These are phyloP conservation scores for Thumatha senex DNA, from an alignment of 2,888 invertebrate species.

Conservation along the genomic window DNA sequence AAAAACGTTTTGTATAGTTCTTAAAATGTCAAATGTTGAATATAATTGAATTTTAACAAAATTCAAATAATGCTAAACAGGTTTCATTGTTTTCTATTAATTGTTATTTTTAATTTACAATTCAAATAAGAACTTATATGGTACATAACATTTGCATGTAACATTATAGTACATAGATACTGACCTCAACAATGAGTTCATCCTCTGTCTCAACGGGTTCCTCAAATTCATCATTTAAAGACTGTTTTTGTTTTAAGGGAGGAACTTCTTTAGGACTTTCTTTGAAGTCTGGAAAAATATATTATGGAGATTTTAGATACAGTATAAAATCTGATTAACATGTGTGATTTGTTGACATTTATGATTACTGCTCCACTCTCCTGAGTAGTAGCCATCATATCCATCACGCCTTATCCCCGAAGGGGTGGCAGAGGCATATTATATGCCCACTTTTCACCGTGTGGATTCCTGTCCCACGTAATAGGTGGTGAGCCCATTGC, in stretches of 20 bases:
- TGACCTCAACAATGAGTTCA: conserved; percentile 85
- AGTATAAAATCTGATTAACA: too few relatives aligned
- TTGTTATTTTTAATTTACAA: background rate
- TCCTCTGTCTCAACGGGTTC: conserved; percentile 75
- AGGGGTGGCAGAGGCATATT: too few relatives aligned
- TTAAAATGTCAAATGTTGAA: background rate
- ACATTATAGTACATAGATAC: too few relatives aligned
- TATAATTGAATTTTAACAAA: background rate
- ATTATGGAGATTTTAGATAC: background rate
- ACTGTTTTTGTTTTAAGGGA: conserved; percentile 41
- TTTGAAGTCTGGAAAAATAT: conserved; percentile 52
- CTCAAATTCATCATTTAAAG: conserved; percentile 57
- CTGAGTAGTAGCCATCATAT: too few relatives aligned
- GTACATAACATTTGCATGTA: background rate
- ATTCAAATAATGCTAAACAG: background rate
- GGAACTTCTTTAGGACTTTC: conserved; percentile 51
- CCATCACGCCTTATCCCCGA: too few relatives aligned
- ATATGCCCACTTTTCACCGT: too few relatives aligned
- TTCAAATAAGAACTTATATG: conserved; percentile 1
- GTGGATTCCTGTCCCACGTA: too few relatives aligned
- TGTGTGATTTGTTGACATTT: too few relatives aligned
- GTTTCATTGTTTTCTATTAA: background rate
- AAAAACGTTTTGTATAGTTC: too few relatives aligned
- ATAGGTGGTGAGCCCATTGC: too few relatives aligned
- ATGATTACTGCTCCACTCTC: too few relatives aligned